Evolutionary conservation across 2,888 invertebrate genomes (phyloP), one percentile per base, ranked within the genome.

Genomic region (Andrena trimmerana): DNA sequence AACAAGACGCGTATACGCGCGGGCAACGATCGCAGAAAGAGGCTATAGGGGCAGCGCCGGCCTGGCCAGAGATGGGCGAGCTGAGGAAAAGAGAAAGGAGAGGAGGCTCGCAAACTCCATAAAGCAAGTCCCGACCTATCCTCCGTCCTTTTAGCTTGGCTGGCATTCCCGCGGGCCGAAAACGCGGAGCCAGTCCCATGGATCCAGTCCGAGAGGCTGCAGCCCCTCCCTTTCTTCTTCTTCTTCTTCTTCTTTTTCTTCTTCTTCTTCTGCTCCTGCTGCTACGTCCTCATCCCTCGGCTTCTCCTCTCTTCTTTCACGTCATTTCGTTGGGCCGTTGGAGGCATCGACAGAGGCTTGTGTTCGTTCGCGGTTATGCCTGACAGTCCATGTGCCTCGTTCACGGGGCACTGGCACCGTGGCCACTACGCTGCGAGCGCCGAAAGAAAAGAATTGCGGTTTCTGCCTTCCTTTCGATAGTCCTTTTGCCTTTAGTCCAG

Each of bases 161-260:
- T 87, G 86, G 89, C 92, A 91, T 93, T 92, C 92, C 90, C 92
- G 90, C 89, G 84, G 92, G 90, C 92, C 92, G 90, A 92, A 92
- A 92, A 90, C 89, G 77, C 90, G 60, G 59, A 85, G 86, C 84
- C 89, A 84, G 87, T 88, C 88, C 87, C 86, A 85, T 84, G 88
- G 90, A 87, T 89, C 91, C 86, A 83, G 81, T 86, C 85, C 82
- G 65, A 27, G 82, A 84, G 42, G 42, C 72, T 65, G 54, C 73
- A 42, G 78, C 69, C 63, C 71, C 63, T 75, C 75, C 78, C 68
- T 70, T 57, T 70, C 77, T 57, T 70, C 66, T 31, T 52, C 70
- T 16, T 16, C 74, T 42, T 42, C 69, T 42, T 73, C 66, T 71
- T 66, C 72, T 57, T 73, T 73, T 31, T 65, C 66, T 67, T 59